Conservation (phyloP, 35 echinoderm and acorn worm genomes). For the Eucidaris tribuloides region DNA sequence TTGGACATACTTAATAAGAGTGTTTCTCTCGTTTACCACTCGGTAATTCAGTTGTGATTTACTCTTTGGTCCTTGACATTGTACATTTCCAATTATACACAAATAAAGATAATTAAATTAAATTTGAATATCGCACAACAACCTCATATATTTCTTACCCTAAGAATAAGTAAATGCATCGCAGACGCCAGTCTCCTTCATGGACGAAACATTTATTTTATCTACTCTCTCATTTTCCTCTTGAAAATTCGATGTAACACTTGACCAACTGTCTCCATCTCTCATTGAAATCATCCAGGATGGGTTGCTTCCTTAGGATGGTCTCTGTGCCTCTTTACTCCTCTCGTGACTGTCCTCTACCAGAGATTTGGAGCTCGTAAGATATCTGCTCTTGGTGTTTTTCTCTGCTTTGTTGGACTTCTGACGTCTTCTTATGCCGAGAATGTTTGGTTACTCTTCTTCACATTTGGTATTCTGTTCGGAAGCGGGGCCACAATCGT, state of each 20-base stretch:
- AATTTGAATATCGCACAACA: background rate
- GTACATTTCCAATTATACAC: too few relatives aligned
- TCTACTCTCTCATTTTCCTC: too few relatives aligned
- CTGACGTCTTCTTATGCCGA: background rate
- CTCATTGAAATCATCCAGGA: background rate
- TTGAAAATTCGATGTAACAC: background rate
- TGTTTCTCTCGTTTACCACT: too few relatives aligned
- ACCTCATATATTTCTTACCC: background rate
- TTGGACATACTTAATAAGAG: too few relatives aligned
- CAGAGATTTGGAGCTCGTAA: background rate
- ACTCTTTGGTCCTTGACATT: too few relatives aligned
- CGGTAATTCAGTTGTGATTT: too few relatives aligned
- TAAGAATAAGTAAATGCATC: background rate
- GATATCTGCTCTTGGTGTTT: background rate
- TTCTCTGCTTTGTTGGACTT: background rate
- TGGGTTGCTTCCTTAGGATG: constrained; percentile 2
- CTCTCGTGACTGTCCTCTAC: background rate
- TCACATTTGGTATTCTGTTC: background rate
- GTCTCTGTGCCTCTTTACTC: background rate
- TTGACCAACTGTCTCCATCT: background rate
- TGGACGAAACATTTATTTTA: too few relatives aligned
- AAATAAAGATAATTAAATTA: too few relatives aligned
- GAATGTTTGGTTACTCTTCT: background rate
- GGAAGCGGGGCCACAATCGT: background rate
- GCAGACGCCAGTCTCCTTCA: background rate